Evolutionary conservation across 2,113 vertebrate species (phyloP), one percentile per base, ranked within the genome.

Genomic region (Ptychochromis oligacanthus): DNA sequence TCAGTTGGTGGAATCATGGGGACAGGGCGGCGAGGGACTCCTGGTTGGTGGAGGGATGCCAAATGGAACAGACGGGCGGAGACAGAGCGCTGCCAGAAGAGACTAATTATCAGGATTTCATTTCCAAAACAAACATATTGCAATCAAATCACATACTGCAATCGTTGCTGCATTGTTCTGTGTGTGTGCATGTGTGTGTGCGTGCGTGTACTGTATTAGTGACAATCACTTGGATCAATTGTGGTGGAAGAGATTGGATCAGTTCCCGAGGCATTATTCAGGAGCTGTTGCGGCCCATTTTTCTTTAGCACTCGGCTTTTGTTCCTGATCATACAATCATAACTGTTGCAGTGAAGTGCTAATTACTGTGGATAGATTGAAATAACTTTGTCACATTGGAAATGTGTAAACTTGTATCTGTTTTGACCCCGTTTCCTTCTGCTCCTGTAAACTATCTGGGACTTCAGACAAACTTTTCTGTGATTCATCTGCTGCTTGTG

Each of bases 71-170:
- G 92, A 93, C 89, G 91, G 91, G 86, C 54, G 81, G 83, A 92
- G 89, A 89, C 77, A 79, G 83, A 84, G 76, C 60, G 8, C 61
- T 89, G 90, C 91, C 94, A 93, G 90, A 77, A 91, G 87, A 93
- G 91, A 91, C 91, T 93, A 93, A 95, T 95, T 94, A 93, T 94
- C 88, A 81, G 79, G 76, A 88, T 90, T 94, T 92, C 59, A 17
- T 89, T 89, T 94, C 93, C 92, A 94, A 94, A 93, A 91, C 90
- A 93, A 94, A 93, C 93, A 93, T 93, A 94, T 94, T 94, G 92
- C 93, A 93, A 92, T 93, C 89, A 91, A 95, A 95, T 92, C 87
- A 92, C 94, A 95, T 91, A 90, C 91, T 93, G 93, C 92, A 93
- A 93, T 94, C 81, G 90, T 90, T 90, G 72, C 87, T 76, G 84